Conservation (phyloP, 2,888 invertebrate species). For the Mythimna albipuncta region DNA sequence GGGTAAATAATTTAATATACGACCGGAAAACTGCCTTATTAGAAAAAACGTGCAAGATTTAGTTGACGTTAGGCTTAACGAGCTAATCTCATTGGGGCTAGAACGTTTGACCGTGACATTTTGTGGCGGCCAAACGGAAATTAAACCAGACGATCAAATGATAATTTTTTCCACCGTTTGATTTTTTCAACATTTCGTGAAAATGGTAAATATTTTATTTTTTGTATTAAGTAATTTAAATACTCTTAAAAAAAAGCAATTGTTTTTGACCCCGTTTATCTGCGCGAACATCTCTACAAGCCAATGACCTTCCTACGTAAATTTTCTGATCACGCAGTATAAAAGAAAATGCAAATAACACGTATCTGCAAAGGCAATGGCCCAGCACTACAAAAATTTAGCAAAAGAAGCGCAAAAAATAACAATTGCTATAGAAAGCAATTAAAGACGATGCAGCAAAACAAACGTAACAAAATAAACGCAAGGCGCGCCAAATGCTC, state of each 20-base stretch:
- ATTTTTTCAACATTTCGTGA: not conserved
- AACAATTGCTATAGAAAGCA: constrained; percentile 26
- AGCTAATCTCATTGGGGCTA: constrained; percentile 39
- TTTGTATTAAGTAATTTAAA: not conserved
- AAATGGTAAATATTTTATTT: not conserved
- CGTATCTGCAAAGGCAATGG: constrained; percentile 4
- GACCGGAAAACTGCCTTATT: not conserved
- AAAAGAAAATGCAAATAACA: not conserved
- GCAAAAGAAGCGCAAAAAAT: constrained; percentile 1
- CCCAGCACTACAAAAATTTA: not conserved
- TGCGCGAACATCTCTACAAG: not conserved
- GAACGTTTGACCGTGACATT: constrained; percentile 51
- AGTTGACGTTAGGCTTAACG: constrained; percentile 36
- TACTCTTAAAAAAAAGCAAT: not conserved
- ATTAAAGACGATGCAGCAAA: constrained; percentile 73
- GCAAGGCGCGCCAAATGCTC: constrained; percentile 53
- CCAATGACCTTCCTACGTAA: constrained; percentile 1
- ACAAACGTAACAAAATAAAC: constrained; percentile 78
- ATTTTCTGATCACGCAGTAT: not conserved
- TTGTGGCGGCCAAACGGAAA: constrained; percentile 13
- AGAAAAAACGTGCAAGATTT: constrained; percentile 18
- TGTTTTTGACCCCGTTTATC: not conserved
- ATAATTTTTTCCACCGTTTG: not conserved
- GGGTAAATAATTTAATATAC: constrained; percentile 4
- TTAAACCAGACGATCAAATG: constrained; percentile 14